Evolutionary conservation across 1,140 invertebrate genomes (phyloP), one percentile per base, ranked within the genome.

Genomic region (Adoxophyes honmai): DNA sequence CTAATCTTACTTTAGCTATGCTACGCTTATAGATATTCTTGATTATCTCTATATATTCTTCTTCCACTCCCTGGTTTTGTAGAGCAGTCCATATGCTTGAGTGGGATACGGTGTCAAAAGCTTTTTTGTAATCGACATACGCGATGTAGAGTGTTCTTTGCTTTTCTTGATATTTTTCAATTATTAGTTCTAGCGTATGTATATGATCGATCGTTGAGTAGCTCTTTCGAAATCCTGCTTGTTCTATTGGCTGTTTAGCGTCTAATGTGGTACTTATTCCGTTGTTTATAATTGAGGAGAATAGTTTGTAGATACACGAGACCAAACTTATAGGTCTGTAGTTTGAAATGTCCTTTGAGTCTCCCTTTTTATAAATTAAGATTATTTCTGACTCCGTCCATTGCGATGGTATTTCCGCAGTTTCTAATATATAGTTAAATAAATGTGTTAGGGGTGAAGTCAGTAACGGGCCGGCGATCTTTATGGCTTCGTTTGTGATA

Each of bases 131-230:
- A 34, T 59, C 57, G 15, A 59, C 38, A 11, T 52, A 59, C 0
- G 16, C 36, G 2, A 59, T 1, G 16, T 59, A 59, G 6, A 59
- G 14, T 5, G 51, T 11, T 44, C 15, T 59, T 10, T 36, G 39
- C 13, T 11, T 33, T 54, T 59, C 37, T 44, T 1, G 38, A 11
- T 59, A 54, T 15, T 54, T 54, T 42, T 59, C 57, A 28, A 59
- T 59, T 6, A 44, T 33, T 14, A 39, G 51, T 34, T 59, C 33
- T 21, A 59, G 0, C 7, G 13, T 14, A 0, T 59, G 57, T 11
- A 59, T 42, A 34, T 59, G 57, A 14, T 59, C 57, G 4, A 35
- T 38, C 7, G 51, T 59, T 8, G 11, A 18, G 11, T 42, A 59
- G 0, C 57, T 37, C 13, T 36, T 28, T 0, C 57, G 2, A 15